Base-by-base conservation (phyloP, 1,140 invertebrate species). In the Drosophila nebulosa region DNA sequence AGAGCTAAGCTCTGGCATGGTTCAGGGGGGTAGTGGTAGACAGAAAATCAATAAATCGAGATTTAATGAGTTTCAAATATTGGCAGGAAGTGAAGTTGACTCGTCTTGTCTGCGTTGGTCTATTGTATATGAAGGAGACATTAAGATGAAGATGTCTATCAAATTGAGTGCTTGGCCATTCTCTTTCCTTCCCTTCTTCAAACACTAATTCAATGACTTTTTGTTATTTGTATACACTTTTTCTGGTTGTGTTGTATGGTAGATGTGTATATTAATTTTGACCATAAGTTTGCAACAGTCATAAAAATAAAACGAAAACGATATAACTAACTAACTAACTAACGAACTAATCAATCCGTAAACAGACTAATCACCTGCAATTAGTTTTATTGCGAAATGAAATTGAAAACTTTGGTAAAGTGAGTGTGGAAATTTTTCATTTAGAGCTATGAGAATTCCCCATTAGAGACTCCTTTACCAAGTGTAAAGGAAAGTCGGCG, bases 11-110 rank as follows among this genome's bases (percentile, higher is more conserved):
- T 22, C 9, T 14, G 21, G 27, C 6, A 56, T 14, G 21, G 27
- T 3, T 50, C 18, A 7, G 7, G 12, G 2, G 3, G 32, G 42
- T 57, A 10, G 66, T 18, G 21, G 39, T 46, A 66, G 80, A 77
- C 79, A 79, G 80, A 85, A 84, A 84, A 84, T 84, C 80, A 84
- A 84, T 84, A 84, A 85, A 79, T 84, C 77, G 63, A 65, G 69
- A 74, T 80, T 77, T 79, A 84, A 84, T 84, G 80, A 84, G 80
- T 85, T 85, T 79, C 69, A 83, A 79, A 84, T 84, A 84, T 84
- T 46, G 39, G 39, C 39, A 46, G 39, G 39, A 46, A 46, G 39
- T 46, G 39, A 46, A 46, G 39, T 21, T 46, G 39, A 21, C 39
- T 46, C 18, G 39, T 46, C 16, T 84, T 84, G 71, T 72, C 52